Conservation (phyloP, 2,113 vertebrate genomes). For the Saccopteryx bilineata region DNA sequence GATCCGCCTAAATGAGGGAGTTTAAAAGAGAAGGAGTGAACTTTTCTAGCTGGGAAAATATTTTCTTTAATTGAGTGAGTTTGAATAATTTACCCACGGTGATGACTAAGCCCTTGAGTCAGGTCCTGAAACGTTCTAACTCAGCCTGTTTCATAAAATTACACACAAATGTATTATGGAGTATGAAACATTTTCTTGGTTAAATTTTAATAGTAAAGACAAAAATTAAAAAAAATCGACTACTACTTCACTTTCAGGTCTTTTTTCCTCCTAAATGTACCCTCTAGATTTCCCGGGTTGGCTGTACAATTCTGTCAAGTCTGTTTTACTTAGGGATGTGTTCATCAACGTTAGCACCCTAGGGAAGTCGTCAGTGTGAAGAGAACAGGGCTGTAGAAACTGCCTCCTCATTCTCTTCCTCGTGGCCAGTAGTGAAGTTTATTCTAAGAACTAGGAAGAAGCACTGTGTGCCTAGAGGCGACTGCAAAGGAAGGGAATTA, state of each 20-base stretch:
- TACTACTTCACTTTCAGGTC: background rate
- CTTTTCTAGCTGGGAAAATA: slow-evolving; percentile 21
- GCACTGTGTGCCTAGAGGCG: background rate
- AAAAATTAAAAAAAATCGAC: background rate
- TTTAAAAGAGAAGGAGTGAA: slow-evolving; percentile 14
- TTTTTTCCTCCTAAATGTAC: background rate
- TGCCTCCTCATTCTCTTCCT: background rate
- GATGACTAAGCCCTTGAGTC: background rate
- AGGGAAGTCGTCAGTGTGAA: background rate
- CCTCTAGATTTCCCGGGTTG: slow-evolving; percentile 25
- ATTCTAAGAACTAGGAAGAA: slow-evolving; percentile 32
- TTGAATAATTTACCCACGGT: slow-evolving; percentile 22
- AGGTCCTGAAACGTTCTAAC: background rate
- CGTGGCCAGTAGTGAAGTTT: background rate
- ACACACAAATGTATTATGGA: background rate
- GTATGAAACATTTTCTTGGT: slow-evolving; percentile 40
- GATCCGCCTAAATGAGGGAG: background rate
- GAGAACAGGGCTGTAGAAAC: slow-evolving; percentile 25
- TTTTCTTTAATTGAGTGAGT: background rate
- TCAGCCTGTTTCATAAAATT: slow-evolving; percentile 3
- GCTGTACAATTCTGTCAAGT: background rate
- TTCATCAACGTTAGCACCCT: slow-evolving; percentile 14
- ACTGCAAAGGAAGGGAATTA: background rate
- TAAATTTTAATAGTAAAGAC: slow-evolving; percentile 41
- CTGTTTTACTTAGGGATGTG: background rate